phyloP scores from a whole-genome alignment of 2,888 invertebrate species.

The Meliscaeva auricollis region DNA sequence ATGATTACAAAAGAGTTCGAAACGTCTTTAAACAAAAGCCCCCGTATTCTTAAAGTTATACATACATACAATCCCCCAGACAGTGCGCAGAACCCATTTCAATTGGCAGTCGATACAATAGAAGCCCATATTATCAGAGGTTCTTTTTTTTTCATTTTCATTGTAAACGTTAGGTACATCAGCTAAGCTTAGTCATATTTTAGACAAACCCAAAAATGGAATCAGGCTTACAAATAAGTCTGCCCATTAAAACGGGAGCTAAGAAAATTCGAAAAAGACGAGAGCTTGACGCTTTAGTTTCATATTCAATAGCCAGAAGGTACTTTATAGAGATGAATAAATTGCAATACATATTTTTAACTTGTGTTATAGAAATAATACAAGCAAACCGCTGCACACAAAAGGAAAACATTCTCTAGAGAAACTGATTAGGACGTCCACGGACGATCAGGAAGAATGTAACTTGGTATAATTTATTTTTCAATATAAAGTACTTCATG shows the following conservation, averaged over 20 bases:
- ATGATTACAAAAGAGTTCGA: background rate
- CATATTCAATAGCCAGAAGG: conserved; percentile 84
- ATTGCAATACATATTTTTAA: conserved; percentile 61
- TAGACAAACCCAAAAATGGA: conserved; percentile 83
- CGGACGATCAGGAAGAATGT: conserved; percentile 86
- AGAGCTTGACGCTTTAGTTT: conserved; percentile 90
- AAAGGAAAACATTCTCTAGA: conserved; percentile 86
- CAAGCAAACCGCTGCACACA: conserved; percentile 78
- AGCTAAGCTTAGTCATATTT: background rate
- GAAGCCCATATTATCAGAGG: conserved; percentile 43
- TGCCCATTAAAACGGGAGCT: conserved; percentile 85
- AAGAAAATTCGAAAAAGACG: conserved; percentile 92
- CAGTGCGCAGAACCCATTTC: conserved; percentile 59
- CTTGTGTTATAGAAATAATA: conserved; percentile 77
- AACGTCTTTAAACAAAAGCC: conserved; percentile 19
- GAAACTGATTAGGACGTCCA: conserved; percentile 87
- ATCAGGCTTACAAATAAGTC: conserved; percentile 88
- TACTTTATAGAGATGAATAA: conserved; percentile 46
- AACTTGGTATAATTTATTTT: conserved; percentile 80
- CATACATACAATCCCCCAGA: conserved; percentile 37
- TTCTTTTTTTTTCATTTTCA: background rate
- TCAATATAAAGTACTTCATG: conserved; percentile 20
- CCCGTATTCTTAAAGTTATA: conserved; percentile 2
- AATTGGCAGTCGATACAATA: conserved; percentile 66
- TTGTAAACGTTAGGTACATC: background rate